Conservation (phyloP, 2,113 vertebrate genomes). For the Melospiza georgiana region DNA sequence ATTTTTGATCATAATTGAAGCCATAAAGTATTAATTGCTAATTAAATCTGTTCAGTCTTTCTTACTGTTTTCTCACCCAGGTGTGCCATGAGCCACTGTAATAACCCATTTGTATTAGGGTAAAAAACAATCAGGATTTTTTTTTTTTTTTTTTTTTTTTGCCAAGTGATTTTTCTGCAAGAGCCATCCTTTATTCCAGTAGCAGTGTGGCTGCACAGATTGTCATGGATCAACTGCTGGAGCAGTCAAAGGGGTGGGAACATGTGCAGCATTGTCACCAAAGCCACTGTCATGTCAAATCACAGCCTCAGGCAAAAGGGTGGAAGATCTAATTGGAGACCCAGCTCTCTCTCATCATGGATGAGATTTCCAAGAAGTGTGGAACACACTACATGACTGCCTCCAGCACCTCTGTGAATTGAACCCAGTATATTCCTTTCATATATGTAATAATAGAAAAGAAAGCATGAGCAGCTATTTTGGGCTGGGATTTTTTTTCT, state of each 20-base stretch:
- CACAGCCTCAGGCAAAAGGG: neutral
- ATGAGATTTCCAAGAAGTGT: neutral
- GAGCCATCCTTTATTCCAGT: neutral
- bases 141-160: neutral
- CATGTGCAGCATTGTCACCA: neutral
- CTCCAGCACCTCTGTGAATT: neutral
- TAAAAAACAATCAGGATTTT: neutral
- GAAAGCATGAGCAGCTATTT: neutral
- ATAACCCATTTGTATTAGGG: neutral
- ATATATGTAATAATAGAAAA: neutral
- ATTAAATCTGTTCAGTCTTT: neutral
- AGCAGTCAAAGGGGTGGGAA: neutral
- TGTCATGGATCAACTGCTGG: neutral
- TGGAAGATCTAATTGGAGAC: neutral
- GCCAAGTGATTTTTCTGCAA: neutral
- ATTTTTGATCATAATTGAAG: accelerated
- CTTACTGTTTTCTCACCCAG: neutral
- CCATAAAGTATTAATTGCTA: neutral
- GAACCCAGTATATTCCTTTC: neutral
- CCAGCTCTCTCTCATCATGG: neutral
- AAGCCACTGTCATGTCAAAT: neutral
- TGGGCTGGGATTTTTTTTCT: neutral
- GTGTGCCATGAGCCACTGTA: neutral
- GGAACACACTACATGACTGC: neutral
- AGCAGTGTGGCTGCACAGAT: neutral